Percentiles rank a stretch among this genome's conserved stretches.
These are phyloP conservation scores for Zeus faber DNA, from an alignment of 2,113 vertebrate species.

Conservation along the genomic window DNA sequence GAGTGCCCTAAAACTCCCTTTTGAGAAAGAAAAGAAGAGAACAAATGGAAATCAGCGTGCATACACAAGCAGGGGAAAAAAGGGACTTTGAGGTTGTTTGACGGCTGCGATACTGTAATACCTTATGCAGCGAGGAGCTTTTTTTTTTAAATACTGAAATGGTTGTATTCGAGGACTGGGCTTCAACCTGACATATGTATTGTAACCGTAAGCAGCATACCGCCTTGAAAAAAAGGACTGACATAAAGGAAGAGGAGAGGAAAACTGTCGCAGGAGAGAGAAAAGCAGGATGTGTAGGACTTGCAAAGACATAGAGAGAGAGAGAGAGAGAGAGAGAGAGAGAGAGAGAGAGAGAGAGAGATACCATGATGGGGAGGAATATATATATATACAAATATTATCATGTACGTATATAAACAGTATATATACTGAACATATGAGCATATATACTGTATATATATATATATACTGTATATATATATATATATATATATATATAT, in stretches of 20 bases:
- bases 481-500: too few relatives aligned
- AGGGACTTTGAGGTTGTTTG: conserved; percentile 39
- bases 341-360: conserved; percentile 13
- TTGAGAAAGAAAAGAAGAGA: conserved; percentile 25
- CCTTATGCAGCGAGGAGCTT: conserved; percentile 25
- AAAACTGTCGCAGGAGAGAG: background rate
- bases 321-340: conserved; percentile 28
- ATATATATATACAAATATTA: too few relatives aligned
- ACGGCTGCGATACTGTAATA: conserved; percentile 50
- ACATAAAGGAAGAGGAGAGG: conserved; percentile 53
- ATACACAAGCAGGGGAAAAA: conserved; percentile 18
- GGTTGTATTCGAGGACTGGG: conserved; percentile 20
- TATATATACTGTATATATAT: too few relatives aligned
- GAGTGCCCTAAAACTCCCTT: conserved; percentile 39
- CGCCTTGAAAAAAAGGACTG: conserved; percentile 45
- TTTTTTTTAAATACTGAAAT: conserved; percentile 48
- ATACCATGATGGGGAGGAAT: too few relatives aligned
- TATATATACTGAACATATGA: too few relatives aligned
- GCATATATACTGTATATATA: too few relatives aligned
- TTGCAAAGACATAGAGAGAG: conserved; percentile 36
- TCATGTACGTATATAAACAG: too few relatives aligned
- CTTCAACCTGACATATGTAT: conserved; percentile 52
- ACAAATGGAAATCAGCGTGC: conserved; percentile 33
- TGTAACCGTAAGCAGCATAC: conserved; percentile 72
- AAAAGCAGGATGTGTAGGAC: conserved; percentile 59